phyloP scores from a whole-genome alignment of 2,888 invertebrate genomes.

The Eugnorisma glareosa region DNA sequence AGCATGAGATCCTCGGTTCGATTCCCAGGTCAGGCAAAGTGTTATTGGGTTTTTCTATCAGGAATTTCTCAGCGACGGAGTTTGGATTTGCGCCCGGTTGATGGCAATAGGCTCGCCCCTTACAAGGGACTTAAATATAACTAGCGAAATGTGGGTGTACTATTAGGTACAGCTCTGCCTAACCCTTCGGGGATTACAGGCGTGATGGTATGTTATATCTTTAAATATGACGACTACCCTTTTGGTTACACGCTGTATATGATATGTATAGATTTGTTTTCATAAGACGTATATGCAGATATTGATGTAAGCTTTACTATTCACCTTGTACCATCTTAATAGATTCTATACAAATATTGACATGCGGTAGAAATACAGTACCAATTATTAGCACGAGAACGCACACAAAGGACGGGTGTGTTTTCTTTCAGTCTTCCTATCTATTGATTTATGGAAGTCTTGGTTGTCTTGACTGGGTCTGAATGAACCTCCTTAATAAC shows the following conservation, averaged over 20 bases:
- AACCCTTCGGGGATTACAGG: too few species aligned
- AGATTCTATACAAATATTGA: slow-evolving; percentile 42
- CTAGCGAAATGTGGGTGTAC: too few species aligned
- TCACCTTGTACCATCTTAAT: slow-evolving; percentile 13
- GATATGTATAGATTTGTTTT: neutral
- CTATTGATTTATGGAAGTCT: neutral
- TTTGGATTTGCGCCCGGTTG: too few species aligned
- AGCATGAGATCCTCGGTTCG: too few species aligned
- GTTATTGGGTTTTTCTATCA: too few species aligned
- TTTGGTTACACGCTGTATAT: neutral
- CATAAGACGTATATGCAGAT: slow-evolving; percentile 10
- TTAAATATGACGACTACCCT: neutral
- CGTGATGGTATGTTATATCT: neutral
- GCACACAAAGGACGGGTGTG: neutral
- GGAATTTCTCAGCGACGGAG: too few species aligned
- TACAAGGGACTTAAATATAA: too few species aligned
- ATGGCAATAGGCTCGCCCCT: too few species aligned
- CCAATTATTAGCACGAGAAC: slow-evolving; percentile 30
- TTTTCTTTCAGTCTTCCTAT: slow-evolving; percentile 19
- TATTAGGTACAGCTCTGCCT: too few species aligned
- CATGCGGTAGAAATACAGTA: slow-evolving; percentile 35
- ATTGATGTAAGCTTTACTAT: slow-evolving; percentile 4
- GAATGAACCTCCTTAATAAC: too few species aligned
- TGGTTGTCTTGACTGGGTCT: neutral
- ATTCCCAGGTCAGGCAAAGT: too few species aligned